phyloP scores from a whole-genome alignment of 2,113 vertebrate species.

The Ancistrus triradiatus region DNA sequence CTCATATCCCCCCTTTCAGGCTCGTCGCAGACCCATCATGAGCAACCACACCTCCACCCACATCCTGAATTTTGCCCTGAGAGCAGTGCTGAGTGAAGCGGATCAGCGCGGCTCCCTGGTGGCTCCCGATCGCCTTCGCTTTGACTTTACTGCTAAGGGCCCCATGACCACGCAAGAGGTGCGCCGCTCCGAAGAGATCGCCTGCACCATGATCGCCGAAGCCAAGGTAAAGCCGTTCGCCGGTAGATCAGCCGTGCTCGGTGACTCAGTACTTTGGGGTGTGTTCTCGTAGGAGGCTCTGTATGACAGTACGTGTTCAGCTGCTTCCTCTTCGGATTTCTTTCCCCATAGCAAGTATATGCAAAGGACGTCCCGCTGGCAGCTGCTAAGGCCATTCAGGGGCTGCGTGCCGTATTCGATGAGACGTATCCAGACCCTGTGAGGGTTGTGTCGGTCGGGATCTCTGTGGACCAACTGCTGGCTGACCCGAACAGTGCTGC shows the following conservation, averaged over 20 bases:
- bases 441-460: constrained; percentile 88
- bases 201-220: constrained; percentile 78
- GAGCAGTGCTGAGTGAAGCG: constrained; percentile 87
- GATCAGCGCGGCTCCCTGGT: constrained; percentile 95
- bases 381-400: constrained; percentile 91
- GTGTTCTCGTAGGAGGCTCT: too few relatives aligned
- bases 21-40: constrained; percentile 86
- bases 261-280: too few relatives aligned
- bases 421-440: constrained; percentile 97
- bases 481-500: constrained; percentile 81
- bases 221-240: constrained; percentile 87
- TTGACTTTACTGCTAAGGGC: constrained; percentile 95
- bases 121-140: constrained; percentile 86
- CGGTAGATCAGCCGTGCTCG: too few relatives aligned
- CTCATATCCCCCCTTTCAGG: constrained; percentile 54
- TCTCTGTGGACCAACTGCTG: constrained; percentile 83
- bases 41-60: constrained; percentile 96
- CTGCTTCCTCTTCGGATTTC: too few relatives aligned
- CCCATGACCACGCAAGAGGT: constrained; percentile 85
- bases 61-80: constrained; percentile 91
- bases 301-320: too few relatives aligned
- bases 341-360: constrained; percentile 74
- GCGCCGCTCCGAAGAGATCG: constrained; percentile 79
- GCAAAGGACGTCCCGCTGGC: constrained; percentile 83
- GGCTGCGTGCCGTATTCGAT: constrained; percentile 91